Evolutionary conservation across 2,888 invertebrate species (phyloP).

Genomic region (Agrotis exclamationis): DNA sequence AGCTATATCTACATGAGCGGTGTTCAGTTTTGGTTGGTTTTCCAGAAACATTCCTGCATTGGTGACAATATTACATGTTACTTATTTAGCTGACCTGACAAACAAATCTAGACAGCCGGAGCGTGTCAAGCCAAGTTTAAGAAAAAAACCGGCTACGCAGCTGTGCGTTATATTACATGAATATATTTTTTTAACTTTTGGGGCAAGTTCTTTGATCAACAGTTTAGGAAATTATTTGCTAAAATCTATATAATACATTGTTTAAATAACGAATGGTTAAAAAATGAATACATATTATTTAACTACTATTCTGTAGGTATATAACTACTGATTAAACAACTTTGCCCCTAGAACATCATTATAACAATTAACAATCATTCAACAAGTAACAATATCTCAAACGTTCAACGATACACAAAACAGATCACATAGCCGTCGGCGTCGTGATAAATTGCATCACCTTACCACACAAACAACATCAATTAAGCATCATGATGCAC

Average conservation of each 20-base stretch:
- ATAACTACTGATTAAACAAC: too few species aligned
- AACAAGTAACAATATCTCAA: slow-evolving; percentile 7
- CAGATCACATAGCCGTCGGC: slow-evolving; percentile 5
- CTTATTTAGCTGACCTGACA: neutral
- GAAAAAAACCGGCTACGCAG: too few species aligned
- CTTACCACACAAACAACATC: slow-evolving; percentile 34
- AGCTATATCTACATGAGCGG: neutral
- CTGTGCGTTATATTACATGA: too few species aligned
- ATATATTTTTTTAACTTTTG: too few species aligned
- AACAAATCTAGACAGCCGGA: neutral
- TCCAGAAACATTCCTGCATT: neutral
- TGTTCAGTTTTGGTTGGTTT: neutral
- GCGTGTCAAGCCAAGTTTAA: too few species aligned
- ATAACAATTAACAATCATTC: slow-evolving; percentile 9
- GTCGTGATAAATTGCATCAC: slow-evolving; percentile 36
- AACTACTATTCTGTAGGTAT: too few species aligned
- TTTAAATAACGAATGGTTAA: too few species aligned
- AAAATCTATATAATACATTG: too few species aligned
- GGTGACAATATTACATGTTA: neutral
- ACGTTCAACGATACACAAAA: slow-evolving; percentile 2
- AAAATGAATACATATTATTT: too few species aligned
- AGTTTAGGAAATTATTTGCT: too few species aligned
- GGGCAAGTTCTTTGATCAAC: too few species aligned
- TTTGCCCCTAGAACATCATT: neutral
- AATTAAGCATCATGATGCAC: slow-evolving; percentile 49